These are phyloP conservation scores for Chrysochloris asiatica DNA, from an alignment of 2,113 vertebrate species.

Conservation along the genomic window DNA sequence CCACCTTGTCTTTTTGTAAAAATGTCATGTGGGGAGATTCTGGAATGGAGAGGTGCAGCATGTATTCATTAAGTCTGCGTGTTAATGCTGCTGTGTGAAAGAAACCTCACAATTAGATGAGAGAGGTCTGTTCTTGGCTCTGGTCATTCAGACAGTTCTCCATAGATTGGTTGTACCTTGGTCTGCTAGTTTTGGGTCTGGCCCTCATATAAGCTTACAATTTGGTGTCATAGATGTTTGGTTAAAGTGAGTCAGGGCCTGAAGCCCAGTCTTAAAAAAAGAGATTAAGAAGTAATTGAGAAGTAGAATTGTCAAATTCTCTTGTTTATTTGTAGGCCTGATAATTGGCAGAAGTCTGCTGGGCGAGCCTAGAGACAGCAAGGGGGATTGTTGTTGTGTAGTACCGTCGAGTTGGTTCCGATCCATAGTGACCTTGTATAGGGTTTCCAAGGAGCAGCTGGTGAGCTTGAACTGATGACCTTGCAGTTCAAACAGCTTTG, in stretches of 20 bases:
- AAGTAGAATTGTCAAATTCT: slow-evolving; percentile 16
- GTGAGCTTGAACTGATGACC: too few species aligned
- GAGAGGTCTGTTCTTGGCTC: slow-evolving; percentile 20
- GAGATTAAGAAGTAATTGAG: slow-evolving; percentile 49
- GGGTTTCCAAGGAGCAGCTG: too few species aligned
- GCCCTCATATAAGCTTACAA: slow-evolving; percentile 9
- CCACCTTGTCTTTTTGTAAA: slow-evolving; percentile 30
- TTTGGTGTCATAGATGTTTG: slow-evolving; percentile 2
- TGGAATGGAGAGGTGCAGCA: neutral
- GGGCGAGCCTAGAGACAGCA: slow-evolving; percentile 1
- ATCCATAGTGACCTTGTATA: too few species aligned
- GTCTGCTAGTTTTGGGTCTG: neutral
- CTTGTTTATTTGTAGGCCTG: slow-evolving; percentile 33
- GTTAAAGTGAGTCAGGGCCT: slow-evolving; percentile 3
- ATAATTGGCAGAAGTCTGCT: slow-evolving; percentile 36
- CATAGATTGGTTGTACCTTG: neutral
- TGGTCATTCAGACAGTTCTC: neutral
- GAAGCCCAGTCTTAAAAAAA: slow-evolving; percentile 11
- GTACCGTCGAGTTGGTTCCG: too few species aligned
- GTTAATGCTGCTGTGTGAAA: neutral
- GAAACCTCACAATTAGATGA: slow-evolving; percentile 20
- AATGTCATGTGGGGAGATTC: slow-evolving; percentile 29
- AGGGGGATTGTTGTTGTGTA: too few species aligned
- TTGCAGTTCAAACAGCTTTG: too few species aligned
- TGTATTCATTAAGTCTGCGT: slow-evolving; percentile 23